Evolutionary conservation across 2,797 vertebrate species (phyloP), one percentile per base, ranked within the genome.

Genomic region (Tenualosa thibaudeaui): DNA sequence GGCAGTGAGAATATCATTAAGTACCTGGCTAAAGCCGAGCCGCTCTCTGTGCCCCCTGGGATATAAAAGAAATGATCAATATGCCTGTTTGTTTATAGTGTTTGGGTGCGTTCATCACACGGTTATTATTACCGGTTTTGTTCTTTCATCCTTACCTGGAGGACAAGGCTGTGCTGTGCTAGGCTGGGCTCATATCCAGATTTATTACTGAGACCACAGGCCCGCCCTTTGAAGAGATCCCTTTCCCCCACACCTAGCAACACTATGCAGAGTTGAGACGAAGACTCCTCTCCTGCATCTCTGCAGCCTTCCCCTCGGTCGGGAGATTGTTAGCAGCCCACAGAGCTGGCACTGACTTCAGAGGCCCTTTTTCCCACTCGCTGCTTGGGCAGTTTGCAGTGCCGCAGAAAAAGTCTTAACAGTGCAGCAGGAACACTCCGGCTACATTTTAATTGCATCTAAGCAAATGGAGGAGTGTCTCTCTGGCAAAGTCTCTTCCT

Each of bases 331-430:
- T 78, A 78, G 71, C 71, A 8, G 71, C 71, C 40, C 71, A 78
- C 71, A 43, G 71, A 19, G 37, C 37, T 78, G 71, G 71, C 71
- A 78, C 71, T 46, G 40, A 46, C 71, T 46, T 78, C 71, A 78
- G 71, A 78, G 37, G 37, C 71, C 40, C 17, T 5, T 40, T 78
- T 26, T 40, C 46, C 71, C 8, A 31, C 68, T 8, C 15, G 71
- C 26, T 40, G 71, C 12, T 8, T 10, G 24, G 10, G 65, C 26
- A 10, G 71, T 46, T 78, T 78, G 65, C 65, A 71, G 65, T 17
- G 7, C 40, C 8, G 37, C 12, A 78, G 71, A 46, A 78, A 46
- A 78, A 43, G 37, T 9, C 37, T 46, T 17, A 12, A 12, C 40
- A 78, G 71, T 6, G 37, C 17, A 2, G 50, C 50, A 51, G 40